Conservation (phyloP, 2,113 vertebrate species). For the Engraulis encrasicolus region DNA sequence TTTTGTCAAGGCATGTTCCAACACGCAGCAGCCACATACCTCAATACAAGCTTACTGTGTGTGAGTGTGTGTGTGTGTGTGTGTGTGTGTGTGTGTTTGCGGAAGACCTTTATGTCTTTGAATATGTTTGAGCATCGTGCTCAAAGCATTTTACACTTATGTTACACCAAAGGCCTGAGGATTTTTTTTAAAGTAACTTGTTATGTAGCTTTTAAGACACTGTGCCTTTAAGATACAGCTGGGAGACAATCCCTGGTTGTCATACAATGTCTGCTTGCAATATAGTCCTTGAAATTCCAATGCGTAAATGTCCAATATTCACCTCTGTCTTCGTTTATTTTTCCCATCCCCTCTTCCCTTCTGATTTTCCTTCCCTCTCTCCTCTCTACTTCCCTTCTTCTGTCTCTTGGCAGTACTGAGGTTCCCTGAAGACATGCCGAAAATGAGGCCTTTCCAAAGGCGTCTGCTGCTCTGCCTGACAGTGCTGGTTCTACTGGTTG, state of each 20-base stretch:
- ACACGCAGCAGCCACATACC: slow-evolving; percentile 62
- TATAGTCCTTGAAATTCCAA: not conserved
- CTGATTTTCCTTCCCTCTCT: not conserved
- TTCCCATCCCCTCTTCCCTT: not conserved
- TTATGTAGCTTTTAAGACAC: too few species aligned
- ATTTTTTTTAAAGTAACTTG: not conserved
- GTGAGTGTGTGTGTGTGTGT: not conserved
- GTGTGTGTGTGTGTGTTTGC: not conserved
- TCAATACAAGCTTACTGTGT: slow-evolving; percentile 45
- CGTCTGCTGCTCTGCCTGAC: slow-evolving; percentile 54
- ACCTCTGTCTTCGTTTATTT: not conserved
- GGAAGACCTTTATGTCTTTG: not conserved
- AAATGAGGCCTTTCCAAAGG: slow-evolving; percentile 63
- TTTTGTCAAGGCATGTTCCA: slow-evolving; percentile 61
- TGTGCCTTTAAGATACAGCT: too few species aligned
- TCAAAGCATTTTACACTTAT: not conserved
- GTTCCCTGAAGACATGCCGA: slow-evolving; percentile 55
- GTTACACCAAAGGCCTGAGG: not conserved
- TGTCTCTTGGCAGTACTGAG: slow-evolving; percentile 49
- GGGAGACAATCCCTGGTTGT: not conserved
- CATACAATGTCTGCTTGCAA: not conserved
- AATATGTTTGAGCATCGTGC: not conserved
- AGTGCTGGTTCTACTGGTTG: slow-evolving; percentile 67
- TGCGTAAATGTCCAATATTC: not conserved
- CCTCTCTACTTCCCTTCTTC: not conserved